Percentiles rank a stretch among this genome's conserved stretches.
These are phyloP conservation scores for Dysidea cf. avara DNA, from an alignment of 37 sponge, comb jelly and placozoan species.

Conservation along the genomic window DNA sequence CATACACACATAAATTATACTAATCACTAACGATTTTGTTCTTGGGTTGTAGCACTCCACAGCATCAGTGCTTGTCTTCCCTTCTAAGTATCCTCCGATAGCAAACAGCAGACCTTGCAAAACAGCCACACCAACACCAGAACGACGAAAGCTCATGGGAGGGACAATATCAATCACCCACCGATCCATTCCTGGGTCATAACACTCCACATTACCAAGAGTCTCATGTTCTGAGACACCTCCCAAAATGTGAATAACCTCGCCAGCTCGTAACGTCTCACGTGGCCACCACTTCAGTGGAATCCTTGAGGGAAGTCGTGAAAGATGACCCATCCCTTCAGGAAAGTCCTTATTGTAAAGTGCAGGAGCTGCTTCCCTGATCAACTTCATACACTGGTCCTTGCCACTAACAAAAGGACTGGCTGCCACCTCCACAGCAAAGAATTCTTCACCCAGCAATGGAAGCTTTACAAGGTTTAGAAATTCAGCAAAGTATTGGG, in stretches of 20 bases:
- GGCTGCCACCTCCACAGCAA: conserved; percentile 87
- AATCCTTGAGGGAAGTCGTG: conserved; percentile 74
- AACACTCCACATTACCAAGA: conserved; percentile 87
- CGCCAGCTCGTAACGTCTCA: conserved; percentile 78
- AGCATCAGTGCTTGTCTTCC: conserved; percentile 87
- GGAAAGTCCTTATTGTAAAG: conserved; percentile 69
- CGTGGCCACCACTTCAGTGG: conserved; percentile 92
- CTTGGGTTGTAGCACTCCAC: conserved; percentile 92
- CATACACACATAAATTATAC: background rate
- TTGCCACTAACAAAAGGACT: conserved; percentile 69
- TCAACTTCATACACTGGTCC: conserved; percentile 79
- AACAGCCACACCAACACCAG: conserved; percentile 92
- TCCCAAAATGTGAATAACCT: conserved; percentile 86
- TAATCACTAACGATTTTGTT: conserved; percentile 39
- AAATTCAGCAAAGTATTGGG: conserved; percentile 55
- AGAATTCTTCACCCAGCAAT: conserved; percentile 76
- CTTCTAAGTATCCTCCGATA: conserved; percentile 92
- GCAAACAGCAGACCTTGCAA: conserved; percentile 87
- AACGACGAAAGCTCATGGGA: conserved; percentile 75
- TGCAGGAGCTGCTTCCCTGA: conserved; percentile 76
- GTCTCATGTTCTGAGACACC: conserved; percentile 90
- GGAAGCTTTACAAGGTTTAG: conserved; percentile 81
- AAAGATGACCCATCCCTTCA: conserved; percentile 70
- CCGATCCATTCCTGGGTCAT: conserved; percentile 67
- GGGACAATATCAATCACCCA: conserved; percentile 87